phyloP scores from a whole-genome alignment of 2,113 vertebrate genomes.

The Myotis brandtii region DNA sequence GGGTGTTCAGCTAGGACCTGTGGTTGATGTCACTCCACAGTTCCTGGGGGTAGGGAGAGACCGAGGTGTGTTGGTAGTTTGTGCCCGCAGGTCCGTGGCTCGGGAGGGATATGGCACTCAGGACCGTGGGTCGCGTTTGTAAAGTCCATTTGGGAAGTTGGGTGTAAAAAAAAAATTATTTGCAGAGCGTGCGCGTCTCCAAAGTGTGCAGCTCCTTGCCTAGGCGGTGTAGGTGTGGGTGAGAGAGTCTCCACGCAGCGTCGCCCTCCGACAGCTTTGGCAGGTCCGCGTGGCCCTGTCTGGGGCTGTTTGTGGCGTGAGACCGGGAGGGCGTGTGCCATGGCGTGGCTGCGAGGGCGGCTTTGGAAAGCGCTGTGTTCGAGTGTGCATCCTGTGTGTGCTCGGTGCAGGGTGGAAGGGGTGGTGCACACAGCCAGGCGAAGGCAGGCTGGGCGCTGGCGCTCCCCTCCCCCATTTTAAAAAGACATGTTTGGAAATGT shows the following conservation, averaged over 20 bases:
- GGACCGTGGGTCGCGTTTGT: slow-evolving; percentile 44
- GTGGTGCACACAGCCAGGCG: not conserved
- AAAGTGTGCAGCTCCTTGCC: not conserved
- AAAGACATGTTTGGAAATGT: slow-evolving; percentile 19
- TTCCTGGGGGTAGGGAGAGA: not conserved
- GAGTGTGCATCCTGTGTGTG: slow-evolving; percentile 69
- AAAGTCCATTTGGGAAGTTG: slow-evolving; percentile 53
- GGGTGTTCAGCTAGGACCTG: slow-evolving; percentile 45
- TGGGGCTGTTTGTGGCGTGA: slow-evolving; percentile 67
- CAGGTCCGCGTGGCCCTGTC: slow-evolving; percentile 24
- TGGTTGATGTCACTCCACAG: slow-evolving; percentile 47
- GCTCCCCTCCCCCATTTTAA: not conserved
- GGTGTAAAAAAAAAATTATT: slow-evolving; percentile 22
- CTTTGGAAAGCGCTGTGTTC: slow-evolving; percentile 68
- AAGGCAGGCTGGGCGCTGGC: not conserved
- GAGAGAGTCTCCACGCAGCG: not conserved
- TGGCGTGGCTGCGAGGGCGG: slow-evolving; percentile 72
- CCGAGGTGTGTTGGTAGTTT: not conserved
- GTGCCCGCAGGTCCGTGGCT: not conserved
- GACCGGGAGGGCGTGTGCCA: slow-evolving; percentile 72
- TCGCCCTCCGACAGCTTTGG: not conserved
- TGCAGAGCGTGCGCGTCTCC: not conserved
- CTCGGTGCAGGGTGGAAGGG: slow-evolving; percentile 16
- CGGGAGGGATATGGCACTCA: not conserved
- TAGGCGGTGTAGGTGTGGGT: not conserved